Conservation (phyloP, 1,140 invertebrate genomes). For the Drosophila arizonae region DNA sequence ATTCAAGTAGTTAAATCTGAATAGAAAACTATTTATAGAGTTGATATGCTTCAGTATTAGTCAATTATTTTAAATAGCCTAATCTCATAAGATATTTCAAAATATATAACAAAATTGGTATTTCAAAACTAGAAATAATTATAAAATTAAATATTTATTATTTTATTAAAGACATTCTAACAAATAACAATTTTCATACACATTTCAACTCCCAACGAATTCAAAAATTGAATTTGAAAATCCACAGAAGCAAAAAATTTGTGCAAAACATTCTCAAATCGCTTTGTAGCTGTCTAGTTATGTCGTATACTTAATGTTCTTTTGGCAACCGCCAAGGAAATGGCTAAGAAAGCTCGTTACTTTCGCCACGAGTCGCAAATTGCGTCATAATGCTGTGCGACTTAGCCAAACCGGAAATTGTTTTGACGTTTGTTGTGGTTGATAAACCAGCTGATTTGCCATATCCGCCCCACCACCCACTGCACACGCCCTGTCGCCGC, state of each 20-base stretch:
- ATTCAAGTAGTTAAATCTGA: not conserved
- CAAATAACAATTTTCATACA: too few relatives aligned
- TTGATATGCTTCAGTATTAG: too few relatives aligned
- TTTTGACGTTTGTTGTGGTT: constrained; percentile 70
- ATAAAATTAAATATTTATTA: too few relatives aligned
- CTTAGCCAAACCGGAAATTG: constrained; percentile 58
- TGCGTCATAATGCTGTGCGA: constrained; percentile 32
- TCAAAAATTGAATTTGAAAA: too few relatives aligned
- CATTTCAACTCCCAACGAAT: too few relatives aligned
- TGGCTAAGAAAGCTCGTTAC: not conserved
- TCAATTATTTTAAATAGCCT: too few relatives aligned
- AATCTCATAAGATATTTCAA: too few relatives aligned
- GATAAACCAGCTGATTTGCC: constrained; percentile 48
- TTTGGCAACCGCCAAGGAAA: constrained; percentile 1
- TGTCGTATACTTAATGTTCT: not conserved
- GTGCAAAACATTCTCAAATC: not conserved
- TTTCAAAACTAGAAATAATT: too few relatives aligned
- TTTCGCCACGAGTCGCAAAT: constrained; percentile 19
- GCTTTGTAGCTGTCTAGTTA: not conserved
- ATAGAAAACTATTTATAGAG: not conserved
- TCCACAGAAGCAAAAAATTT: not conserved
- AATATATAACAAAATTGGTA: too few relatives aligned
- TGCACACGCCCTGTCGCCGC: not conserved
- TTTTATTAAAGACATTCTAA: too few relatives aligned
- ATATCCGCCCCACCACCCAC: not conserved